A percentile compares a stretch with the other conserved stretches of the same genome.
These are phyloP conservation scores for Hydrophis major DNA, from an alignment of 2,797 vertebrate species.

Conservation along the genomic window DNA sequence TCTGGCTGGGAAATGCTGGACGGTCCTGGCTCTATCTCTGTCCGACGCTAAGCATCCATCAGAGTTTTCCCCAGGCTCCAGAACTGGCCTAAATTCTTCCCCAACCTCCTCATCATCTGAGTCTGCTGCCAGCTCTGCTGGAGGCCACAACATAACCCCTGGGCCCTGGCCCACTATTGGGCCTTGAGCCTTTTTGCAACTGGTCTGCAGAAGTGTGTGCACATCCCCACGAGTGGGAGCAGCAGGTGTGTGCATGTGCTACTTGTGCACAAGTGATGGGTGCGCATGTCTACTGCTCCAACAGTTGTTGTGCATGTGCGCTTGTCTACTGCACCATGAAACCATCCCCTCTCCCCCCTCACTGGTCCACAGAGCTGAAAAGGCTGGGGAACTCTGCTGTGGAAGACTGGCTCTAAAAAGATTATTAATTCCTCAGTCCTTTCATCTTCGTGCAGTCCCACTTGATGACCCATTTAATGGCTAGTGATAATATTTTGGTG, in stretches of 20 bases:
- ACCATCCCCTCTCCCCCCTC: not conserved
- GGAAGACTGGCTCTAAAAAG: not conserved
- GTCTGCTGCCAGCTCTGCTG: no score
- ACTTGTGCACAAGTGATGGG: not conserved
- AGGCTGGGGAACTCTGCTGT: not conserved
- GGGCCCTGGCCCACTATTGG: not conserved
- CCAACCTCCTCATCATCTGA: no score
- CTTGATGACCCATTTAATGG: not conserved
- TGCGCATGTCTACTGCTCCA: accelerated
- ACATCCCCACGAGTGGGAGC: not conserved
- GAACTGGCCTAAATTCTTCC: no score
- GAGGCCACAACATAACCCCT: no score
- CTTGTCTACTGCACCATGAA: not conserved
- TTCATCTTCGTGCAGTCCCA: not conserved
- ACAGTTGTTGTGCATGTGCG: not conserved
- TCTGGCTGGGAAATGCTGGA: no score
- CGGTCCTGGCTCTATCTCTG: no score
- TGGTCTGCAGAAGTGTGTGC: not conserved
- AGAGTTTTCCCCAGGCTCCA: no score
- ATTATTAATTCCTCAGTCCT: not conserved
- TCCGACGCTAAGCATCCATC: no score
- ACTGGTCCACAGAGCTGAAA: not conserved
- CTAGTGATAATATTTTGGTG: not conserved
- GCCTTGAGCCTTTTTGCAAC: not conserved
- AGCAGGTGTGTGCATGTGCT: not conserved